Percentiles rank a stretch among this genome's conserved stretches.
These are phyloP conservation scores for Rhabdomys dilectus DNA, from an alignment of 2,113 vertebrate genomes.

Conservation along the genomic window DNA sequence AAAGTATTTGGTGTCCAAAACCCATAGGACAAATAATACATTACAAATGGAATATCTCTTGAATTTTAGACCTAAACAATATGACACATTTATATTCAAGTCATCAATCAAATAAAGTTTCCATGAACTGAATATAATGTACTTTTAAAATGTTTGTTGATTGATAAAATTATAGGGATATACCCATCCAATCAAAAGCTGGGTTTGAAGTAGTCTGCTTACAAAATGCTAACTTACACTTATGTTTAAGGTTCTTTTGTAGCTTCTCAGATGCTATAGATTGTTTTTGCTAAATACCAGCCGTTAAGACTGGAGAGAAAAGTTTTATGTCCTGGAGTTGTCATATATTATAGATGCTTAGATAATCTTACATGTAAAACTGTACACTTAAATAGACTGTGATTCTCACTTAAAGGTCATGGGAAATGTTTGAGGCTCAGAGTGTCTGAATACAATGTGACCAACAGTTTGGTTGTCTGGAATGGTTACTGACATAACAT, in stretches of 20 bases:
- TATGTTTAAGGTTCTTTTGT: background rate
- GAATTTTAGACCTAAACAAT: background rate
- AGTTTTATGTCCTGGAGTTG: background rate
- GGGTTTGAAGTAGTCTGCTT: background rate
- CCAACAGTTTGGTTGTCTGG: background rate
- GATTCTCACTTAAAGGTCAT: background rate
- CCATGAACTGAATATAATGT: background rate
- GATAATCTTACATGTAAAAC: background rate
- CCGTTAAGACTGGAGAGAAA: background rate
- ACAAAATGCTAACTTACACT: background rate
- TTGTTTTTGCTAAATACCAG: background rate
- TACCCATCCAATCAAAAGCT: background rate
- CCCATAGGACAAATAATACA: background rate
- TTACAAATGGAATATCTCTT: background rate
- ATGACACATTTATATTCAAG: background rate
- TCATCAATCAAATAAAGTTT: background rate
- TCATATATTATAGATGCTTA: background rate
- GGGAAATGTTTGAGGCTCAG: background rate
- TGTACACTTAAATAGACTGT: background rate
- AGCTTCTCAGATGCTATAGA: background rate
- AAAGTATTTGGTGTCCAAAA: background rate
- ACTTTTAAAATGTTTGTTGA: background rate
- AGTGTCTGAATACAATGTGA: background rate
- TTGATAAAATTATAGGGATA: background rate
- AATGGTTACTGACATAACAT: background rate